Evolutionary conservation across 2,113 vertebrate genomes (phyloP).

Genomic region (Eptatretus burgeri): DNA sequence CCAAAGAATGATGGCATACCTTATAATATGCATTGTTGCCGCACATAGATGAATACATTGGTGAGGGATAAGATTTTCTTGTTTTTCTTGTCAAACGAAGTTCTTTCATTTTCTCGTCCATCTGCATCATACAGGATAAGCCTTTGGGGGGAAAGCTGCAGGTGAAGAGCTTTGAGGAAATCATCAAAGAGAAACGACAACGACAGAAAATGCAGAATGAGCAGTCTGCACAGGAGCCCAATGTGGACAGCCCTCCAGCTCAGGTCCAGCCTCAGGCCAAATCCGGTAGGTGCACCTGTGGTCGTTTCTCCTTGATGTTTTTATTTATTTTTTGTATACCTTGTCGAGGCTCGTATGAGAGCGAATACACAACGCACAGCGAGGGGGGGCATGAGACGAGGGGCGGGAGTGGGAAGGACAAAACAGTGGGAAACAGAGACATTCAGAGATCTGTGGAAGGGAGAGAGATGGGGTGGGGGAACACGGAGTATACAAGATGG

Average conservation of each 20-base stretch:
- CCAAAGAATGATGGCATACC: no score
- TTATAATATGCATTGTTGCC: no score
- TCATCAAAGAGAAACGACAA: slow-evolving; percentile 32
- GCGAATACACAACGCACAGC: no score
- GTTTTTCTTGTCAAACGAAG: not conserved
- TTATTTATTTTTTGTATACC: no score
- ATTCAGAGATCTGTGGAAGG: no score
- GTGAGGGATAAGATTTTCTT: not conserved
- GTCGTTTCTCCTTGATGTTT: not conserved
- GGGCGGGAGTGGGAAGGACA: no score
- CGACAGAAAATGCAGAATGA: slow-evolving; percentile 16
- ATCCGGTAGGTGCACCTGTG: not conserved
- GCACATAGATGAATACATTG: not conserved
- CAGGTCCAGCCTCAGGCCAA: not conserved
- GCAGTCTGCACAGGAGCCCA: not conserved
- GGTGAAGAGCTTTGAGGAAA: slow-evolving; percentile 49
- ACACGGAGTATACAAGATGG: no score
- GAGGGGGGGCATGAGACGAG: no score
- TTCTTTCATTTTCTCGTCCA: not conserved
- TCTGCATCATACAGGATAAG: slow-evolving; percentile 1
- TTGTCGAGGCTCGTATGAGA: no score
- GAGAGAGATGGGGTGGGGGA: no score
- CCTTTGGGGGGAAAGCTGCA: slow-evolving; percentile 15
- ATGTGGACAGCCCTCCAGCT: not conserved
- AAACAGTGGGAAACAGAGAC: no score